Base-by-base conservation (phyloP, 2,888 invertebrate genomes). In the Hirudinaria manillensis region DNA sequence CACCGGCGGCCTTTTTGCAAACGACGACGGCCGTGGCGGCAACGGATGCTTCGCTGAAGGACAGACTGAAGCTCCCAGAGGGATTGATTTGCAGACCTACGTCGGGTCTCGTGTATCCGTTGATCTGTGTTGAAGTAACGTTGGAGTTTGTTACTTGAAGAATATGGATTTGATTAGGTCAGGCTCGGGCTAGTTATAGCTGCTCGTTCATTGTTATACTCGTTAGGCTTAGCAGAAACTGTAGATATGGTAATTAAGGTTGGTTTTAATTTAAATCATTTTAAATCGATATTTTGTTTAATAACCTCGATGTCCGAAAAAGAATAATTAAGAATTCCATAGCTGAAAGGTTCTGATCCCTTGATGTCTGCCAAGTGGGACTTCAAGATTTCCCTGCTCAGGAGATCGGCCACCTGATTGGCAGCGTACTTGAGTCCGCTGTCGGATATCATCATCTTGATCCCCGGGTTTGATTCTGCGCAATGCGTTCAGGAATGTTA, bases 1-100 rank as follows among this genome's bases (percentile, higher is more conserved):
- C 24, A 13, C 61, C 61, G 61, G 24, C 61, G 19, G 29, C 29
- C 29, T 61, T 61, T 19, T 61, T 61, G 29, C 61, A 61, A 10
- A 61, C 29, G 24, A 61, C 24, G 24, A 27, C n/a, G 61, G 61
- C 61, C 61, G 61, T 61, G 29, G 61, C 21, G 24, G 24, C 24
- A 3, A 61, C 61, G 7, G 61, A 61, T 2, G 61, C 61, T 6
- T 61, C 61, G 61, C 24, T 61, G 61, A 61, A 29, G 24, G 61
- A 61, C 61, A 61, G 29, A 10, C 21, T 16, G 61, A 61, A 24
- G 24, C 24, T 61, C 24, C 61, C 61, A 10, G 24, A 27, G 24
- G 61, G 61, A 61, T 61, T 61, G 21, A 61, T 61, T 61, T 61
- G 61, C 61, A 61, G 19, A 10, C 61, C 29, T 10, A 61, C 13